Evolutionary conservation across 2,888 invertebrate species (phyloP).

Genomic region (Erpobdella octoculata): DNA sequence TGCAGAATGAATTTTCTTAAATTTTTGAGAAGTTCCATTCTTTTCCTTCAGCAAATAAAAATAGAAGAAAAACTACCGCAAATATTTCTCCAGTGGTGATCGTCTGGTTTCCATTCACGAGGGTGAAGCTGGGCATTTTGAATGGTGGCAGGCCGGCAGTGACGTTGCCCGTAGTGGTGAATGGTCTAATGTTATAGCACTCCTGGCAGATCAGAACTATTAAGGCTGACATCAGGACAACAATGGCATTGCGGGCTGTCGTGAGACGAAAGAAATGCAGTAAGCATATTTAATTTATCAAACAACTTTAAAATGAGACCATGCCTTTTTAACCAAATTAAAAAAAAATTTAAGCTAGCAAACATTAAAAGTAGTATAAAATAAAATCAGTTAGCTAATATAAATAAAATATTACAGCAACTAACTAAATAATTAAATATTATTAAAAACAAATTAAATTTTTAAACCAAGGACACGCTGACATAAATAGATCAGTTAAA

Average conservation of each 20-base stretch:
- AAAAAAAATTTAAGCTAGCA: too few species aligned
- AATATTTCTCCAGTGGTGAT: conserved; percentile 24
- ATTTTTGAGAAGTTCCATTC: too few species aligned
- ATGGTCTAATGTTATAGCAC: conserved; percentile 26
- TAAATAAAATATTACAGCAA: too few species aligned
- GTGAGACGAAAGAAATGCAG: too few species aligned
- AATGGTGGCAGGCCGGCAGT: conserved; percentile 36
- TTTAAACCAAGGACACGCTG: not conserved
- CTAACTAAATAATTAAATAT: too few species aligned
- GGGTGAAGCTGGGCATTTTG: conserved; percentile 30
- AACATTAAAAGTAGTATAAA: too few species aligned
- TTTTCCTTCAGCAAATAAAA: too few species aligned
- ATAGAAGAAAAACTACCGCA: conserved; percentile 5
- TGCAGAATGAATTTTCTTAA: too few species aligned
- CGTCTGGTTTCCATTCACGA: conserved; percentile 25
- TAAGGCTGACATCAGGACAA: conserved; percentile 35
- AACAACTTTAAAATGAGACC: too few species aligned
- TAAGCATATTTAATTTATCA: too few species aligned
- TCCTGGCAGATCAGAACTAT: conserved; percentile 29
- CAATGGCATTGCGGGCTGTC: conserved; percentile 39
- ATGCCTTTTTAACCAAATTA: too few species aligned
- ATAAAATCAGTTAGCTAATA: too few species aligned
- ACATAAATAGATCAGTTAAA: not conserved
- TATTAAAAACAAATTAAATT: conserved; percentile 3
- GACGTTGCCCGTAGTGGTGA: conserved; percentile 36